Conservation (phyloP, 2,797 vertebrate genomes). For the Enoplosus armatus region DNA sequence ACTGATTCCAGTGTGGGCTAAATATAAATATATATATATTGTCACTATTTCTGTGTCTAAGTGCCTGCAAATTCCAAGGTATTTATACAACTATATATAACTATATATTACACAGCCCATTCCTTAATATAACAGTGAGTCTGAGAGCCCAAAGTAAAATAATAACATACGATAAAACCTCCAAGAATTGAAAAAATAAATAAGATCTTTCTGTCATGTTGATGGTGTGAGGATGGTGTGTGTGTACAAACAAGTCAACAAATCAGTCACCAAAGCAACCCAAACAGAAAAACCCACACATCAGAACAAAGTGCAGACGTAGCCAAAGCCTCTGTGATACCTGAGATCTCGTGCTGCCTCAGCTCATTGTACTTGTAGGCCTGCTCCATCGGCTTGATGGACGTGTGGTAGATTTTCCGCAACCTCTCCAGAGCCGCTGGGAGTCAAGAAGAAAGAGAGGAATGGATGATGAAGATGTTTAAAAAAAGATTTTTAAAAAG, state of each 20-base stretch:
- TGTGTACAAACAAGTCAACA: slow-evolving; percentile 48
- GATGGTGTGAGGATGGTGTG: slow-evolving; percentile 24
- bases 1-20: not conserved
- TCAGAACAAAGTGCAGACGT: slow-evolving; percentile 36
- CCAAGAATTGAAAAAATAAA: not conserved
- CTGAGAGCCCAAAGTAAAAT: not conserved
- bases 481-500: not conserved
- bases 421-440: slow-evolving; percentile 91
- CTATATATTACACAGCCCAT: not conserved
- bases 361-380: slow-evolving; percentile 98
- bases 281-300: slow-evolving; percentile 60
- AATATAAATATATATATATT: not conserved
- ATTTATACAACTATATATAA: not conserved
- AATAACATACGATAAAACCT: not conserved
- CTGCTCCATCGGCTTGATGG: slow-evolving; percentile 98
- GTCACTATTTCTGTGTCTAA: not conserved
- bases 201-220: not conserved
- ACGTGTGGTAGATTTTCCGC: slow-evolving; percentile 94
- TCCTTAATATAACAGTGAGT: not conserved
- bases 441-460: slow-evolving; percentile 6
- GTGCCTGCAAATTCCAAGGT: slow-evolving; percentile 3
- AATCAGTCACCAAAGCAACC: slow-evolving; percentile 60
- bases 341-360: slow-evolving; percentile 98
- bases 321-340: slow-evolving; percentile 75
- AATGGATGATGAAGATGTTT: not conserved